A percentile compares a stretch with the other conserved stretches of the same genome.
Evolutionary conservation across 30 jellyfish, hydroid and myxozoan genomes (phyloP).

Genomic region (Aurelia sp.): DNA sequence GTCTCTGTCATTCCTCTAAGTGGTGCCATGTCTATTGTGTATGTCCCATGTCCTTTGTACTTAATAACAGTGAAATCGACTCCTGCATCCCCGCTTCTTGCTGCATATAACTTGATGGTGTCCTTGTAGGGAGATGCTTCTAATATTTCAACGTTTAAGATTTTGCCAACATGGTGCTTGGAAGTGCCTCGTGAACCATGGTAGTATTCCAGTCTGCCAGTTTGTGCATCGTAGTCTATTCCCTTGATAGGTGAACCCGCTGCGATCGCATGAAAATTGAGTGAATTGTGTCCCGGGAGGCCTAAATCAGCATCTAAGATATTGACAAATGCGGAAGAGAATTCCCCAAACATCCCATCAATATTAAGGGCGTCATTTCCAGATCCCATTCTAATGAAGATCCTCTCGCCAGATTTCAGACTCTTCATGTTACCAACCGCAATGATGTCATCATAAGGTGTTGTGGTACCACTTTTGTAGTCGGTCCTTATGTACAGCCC

Average conservation of each 20-base stretch:
- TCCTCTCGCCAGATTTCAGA: background rate
- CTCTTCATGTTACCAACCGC: slow-evolving; percentile 22
- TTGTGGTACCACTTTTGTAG: background rate
- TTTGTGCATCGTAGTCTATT: slow-evolving; percentile 6
- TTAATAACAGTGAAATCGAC: slow-evolving; percentile 15
- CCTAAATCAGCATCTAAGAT: slow-evolving; percentile 35
- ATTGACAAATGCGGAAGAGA: background rate
- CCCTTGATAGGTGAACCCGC: slow-evolving; percentile 20
- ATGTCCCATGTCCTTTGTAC: slow-evolving; percentile 28
- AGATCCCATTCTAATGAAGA: slow-evolving; percentile 10
- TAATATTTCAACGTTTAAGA: slow-evolving; percentile 5
- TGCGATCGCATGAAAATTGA: slow-evolving; percentile 8
- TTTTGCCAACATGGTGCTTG: slow-evolving; percentile 25
- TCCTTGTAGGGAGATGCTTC: slow-evolving; percentile 9
- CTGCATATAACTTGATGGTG: slow-evolving; percentile 9
- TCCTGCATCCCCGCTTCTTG: background rate
- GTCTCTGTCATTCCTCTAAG: background rate
- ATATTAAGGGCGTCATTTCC: slow-evolving; percentile 18
- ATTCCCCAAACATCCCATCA: slow-evolving; percentile 37
- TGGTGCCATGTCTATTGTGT: background rate
- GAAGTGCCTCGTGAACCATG: slow-evolving; percentile 1
- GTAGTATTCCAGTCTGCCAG: slow-evolving; percentile 4
- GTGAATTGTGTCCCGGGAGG: slow-evolving; percentile 16
- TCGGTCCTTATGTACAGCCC: slow-evolving; percentile 5
- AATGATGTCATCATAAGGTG: slow-evolving; percentile 3